Evolutionary conservation across 2,888 invertebrate genomes (phyloP), one percentile per base, ranked within the genome.

Genomic region (Coelinius sp.): DNA sequence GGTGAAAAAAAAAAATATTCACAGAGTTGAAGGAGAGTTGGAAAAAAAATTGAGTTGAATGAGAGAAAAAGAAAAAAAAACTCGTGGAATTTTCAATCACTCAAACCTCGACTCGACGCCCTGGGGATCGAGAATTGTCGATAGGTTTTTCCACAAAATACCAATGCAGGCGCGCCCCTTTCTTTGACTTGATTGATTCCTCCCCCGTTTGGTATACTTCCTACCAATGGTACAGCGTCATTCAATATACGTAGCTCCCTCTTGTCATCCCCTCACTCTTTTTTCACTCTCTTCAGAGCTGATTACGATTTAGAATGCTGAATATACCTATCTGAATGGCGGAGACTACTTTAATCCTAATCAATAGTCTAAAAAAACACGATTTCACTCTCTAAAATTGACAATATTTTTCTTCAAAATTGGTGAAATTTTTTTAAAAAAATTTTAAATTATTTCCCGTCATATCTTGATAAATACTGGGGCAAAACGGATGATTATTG

Each of bases 181-280:
- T 68, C 56, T 68, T 49, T 46, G 46, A 68, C 49, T 20, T 68
- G 68, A 68, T 68, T 44, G 68, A 59, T 68, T 68, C 59, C 59
- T 59, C 59, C 59, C 49, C 17, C 20, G 46, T 31, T 59, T 59
- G 59, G 59, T 59, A n/a, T n/a, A 59, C 59, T 59, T 59, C 20
- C 59, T 59, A 8, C 59, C 59, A 59, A 59, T 35, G 31, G 59
- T 59, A 59, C 59, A 8, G 35, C 59, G 59, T 59, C 59, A 59
- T 59, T 59, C 59, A 35, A 35, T 59, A 59, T 56, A 35, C 27
- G 63, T 24, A 5, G 44, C 31, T 38, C 20, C 20, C 31, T n/a
- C 10, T 49, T 31, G 25, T 22, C 46, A 5, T 8, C 52, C 73
- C 79, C 75, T 80, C 77, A 78, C 78, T 78, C 77, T 71, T 71